Conservation (phyloP, 2,113 vertebrate species). For the Clarias magur region DNA sequence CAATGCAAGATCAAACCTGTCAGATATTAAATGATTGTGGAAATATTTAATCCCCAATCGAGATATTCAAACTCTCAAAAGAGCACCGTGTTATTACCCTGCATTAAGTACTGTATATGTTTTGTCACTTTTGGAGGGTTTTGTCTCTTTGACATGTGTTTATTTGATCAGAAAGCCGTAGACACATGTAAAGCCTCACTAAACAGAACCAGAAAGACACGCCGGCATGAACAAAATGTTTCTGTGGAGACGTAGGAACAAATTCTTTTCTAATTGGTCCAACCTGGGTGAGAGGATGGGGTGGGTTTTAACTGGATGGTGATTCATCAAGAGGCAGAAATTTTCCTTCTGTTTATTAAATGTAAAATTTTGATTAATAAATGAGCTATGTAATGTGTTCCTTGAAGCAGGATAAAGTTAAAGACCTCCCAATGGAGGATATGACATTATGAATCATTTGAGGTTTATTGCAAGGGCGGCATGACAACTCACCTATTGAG, state of each 20-base stretch:
- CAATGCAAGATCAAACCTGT: neutral
- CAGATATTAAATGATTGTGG: neutral
- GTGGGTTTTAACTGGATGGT: neutral
- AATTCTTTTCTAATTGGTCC: conserved; percentile 22
- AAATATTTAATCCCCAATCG: neutral
- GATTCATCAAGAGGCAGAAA: neutral
- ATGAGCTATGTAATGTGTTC: neutral
- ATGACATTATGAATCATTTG: neutral
- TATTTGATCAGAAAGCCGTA: neutral
- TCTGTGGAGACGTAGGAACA: conserved; percentile 9
- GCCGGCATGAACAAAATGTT: conserved; percentile 37
- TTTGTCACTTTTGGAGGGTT: neutral
- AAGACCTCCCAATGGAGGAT: neutral
- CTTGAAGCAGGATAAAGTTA: neutral
- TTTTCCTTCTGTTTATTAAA: neutral
- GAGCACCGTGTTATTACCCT: neutral
- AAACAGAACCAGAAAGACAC: conserved; percentile 40
- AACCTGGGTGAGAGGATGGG: conserved; percentile 1
- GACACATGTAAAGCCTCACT: conserved; percentile 12
- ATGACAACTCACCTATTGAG: neutral
- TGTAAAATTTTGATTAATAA: neutral
- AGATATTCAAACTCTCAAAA: neutral
- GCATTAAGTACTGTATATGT: neutral
- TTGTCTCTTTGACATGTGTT: neutral
- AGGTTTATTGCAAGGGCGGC: neutral